Conservation (phyloP, 2,797 vertebrate genomes). For the Manis crassicaudata region DNA sequence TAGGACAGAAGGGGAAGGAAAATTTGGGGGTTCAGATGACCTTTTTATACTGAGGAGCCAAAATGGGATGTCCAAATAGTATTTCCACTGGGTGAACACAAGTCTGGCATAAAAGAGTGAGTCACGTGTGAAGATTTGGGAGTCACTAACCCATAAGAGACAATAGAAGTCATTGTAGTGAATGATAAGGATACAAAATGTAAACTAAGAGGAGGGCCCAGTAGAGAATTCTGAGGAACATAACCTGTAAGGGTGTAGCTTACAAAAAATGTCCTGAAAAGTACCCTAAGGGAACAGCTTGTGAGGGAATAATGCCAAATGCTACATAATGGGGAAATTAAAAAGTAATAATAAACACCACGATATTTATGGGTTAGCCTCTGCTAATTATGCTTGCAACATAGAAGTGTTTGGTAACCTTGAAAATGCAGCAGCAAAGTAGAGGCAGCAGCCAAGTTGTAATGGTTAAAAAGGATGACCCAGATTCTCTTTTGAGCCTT, state of each 20-base stretch:
- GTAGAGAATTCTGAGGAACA: neutral
- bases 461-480: neutral
- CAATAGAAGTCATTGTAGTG: neutral
- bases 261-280: slow-evolving; percentile 22
- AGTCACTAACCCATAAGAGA: neutral
- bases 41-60: neutral
- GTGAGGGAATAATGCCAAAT: neutral
- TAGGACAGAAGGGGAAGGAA: neutral
- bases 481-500: neutral
- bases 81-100: neutral
- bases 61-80: neutral
- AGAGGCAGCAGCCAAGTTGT: neutral
- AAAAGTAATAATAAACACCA: neutral
- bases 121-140: neutral
- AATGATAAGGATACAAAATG: neutral
- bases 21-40: neutral
- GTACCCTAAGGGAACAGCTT: neutral
- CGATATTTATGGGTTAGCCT: neutral
- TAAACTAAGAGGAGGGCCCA: neutral
- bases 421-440: neutral
- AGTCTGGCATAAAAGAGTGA: neutral
- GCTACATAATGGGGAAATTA: neutral
- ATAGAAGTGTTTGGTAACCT: neutral
- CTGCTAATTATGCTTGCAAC: neutral
- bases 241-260: neutral